These are phyloP conservation scores for Lemur catta DNA, from an alignment of 2,797 vertebrate species.

Conservation along the genomic window DNA sequence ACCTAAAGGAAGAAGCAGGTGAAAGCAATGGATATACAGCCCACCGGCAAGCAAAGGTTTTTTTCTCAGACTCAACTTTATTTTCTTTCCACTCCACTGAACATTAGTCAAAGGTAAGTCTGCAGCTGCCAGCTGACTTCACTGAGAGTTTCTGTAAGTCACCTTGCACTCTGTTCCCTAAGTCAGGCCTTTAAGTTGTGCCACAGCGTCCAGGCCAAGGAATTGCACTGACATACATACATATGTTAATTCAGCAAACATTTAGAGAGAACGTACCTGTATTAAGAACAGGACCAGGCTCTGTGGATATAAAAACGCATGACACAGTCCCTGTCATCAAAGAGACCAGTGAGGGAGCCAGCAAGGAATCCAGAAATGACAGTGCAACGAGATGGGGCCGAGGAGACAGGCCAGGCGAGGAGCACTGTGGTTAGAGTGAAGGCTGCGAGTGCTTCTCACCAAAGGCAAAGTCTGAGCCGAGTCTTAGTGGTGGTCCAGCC, in stretches of 20 bases:
- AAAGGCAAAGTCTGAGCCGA: not conserved
- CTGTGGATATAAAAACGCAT: not conserved
- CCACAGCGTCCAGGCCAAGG: not conserved
- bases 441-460: not conserved
- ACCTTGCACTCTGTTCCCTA: not conserved
- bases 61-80: not conserved
- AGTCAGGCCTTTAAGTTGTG: not conserved
- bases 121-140: no score
- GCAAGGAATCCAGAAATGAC: not conserved
- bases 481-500: not conserved
- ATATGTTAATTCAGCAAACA: not conserved
- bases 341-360: not conserved
- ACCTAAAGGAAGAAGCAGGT: not conserved
- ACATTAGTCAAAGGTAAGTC: not conserved
- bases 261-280: not conserved
- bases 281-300: not conserved
- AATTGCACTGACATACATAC: not conserved
- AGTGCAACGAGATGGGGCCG: not conserved
- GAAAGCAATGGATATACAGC: not conserved
- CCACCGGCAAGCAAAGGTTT: not conserved
- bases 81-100: not conserved
- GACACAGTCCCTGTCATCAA: not conserved
- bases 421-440: not conserved
- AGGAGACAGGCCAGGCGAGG: not conserved
- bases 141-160: not conserved